Evolutionary conservation across 2,797 vertebrate genomes (phyloP).

Genomic region (Sternotherus odoratus): DNA sequence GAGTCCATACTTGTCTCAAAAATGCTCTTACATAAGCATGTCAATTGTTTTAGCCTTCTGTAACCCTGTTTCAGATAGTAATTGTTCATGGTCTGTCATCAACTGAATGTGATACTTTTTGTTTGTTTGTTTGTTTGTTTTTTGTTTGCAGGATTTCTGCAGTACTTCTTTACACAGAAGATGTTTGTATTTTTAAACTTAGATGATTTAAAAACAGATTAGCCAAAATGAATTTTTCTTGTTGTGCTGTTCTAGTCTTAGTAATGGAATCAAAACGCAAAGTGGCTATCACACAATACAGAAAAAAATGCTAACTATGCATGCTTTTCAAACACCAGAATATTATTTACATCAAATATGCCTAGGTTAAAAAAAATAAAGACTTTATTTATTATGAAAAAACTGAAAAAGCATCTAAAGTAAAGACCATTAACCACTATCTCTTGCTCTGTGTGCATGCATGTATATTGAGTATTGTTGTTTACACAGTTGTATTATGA

Average conservation of each 20-base stretch:
- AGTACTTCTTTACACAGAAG: background rate
- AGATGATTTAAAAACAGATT: background rate
- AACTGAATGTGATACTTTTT: background rate
- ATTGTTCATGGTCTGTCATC: background rate
- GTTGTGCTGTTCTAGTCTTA: background rate
- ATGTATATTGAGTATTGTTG: background rate
- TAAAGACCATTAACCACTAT: background rate
- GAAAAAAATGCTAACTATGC: background rate
- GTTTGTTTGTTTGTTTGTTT: no score
- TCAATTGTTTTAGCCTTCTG: background rate
- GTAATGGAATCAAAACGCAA: fast-evolving
- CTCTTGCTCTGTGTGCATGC: background rate
- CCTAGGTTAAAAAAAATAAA: background rate
- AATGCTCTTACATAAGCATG: background rate
- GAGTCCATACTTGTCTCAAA: background rate
- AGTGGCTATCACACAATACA: background rate
- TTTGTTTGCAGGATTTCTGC: background rate
- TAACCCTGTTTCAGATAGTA: background rate
- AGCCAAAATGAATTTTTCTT: background rate
- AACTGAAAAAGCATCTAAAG: background rate
- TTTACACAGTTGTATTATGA: background rate
- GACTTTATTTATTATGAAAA: background rate
- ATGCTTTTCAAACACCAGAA: background rate
- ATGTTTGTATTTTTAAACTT: background rate
- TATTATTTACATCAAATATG: background rate